Percentiles rank a stretch among this genome's conserved stretches.
Conservation (phyloP, 2,888 invertebrate species). For the Hypercompe scribonia region DNA sequence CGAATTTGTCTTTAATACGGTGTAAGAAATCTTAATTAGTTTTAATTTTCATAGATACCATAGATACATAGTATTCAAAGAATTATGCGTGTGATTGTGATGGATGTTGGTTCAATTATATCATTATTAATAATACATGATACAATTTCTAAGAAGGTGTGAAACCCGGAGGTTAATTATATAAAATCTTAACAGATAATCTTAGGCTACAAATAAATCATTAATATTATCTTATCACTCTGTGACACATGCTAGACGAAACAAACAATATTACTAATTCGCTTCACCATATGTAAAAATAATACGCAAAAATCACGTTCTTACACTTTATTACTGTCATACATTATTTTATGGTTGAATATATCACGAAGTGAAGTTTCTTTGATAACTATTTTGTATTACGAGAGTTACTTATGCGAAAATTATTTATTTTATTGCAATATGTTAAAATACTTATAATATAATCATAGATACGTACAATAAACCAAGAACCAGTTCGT, state of each 20-base stretch:
- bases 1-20: too few species aligned
- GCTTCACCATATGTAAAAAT: not conserved
- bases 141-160: not conserved
- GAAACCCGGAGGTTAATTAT: not conserved
- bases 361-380: not conserved
- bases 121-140: not conserved
- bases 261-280: not conserved
- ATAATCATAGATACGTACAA: not conserved
- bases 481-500: too few species aligned
- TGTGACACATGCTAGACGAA: not conserved
- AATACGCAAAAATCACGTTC: not conserved
- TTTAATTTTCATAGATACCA: not conserved
- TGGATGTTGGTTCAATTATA: not conserved
- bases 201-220: not conserved
- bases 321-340: not conserved
- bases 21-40: not conserved
- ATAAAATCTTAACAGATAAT: conserved; percentile 1
- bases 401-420: not conserved
- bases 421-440: not conserved
- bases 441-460: not conserved
- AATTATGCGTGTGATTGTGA: not conserved
- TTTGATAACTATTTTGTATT: not conserved
- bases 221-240: not conserved
- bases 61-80: not conserved
- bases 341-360: not conserved